Base-by-base conservation (phyloP, 2,797 vertebrate species). In the Argya squamiceps region DNA sequence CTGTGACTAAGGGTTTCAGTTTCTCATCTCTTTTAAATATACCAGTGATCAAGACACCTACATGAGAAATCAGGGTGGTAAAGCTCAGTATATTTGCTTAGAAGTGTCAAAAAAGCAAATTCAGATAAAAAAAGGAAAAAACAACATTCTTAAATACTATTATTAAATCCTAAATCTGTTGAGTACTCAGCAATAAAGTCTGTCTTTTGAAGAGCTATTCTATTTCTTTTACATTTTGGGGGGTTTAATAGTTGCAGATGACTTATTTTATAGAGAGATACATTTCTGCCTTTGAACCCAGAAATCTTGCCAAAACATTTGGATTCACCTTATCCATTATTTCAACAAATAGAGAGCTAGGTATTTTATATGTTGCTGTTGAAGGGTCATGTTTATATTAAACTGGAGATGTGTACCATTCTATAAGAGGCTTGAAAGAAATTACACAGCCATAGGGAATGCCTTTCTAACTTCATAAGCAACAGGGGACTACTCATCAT, bases 241-340 rank as follows among this genome's bases (percentile, higher is more conserved):
- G 79, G 20, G 9, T 16, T 13, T 74, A 85, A 82, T 70, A 64
- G 11, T 56, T 86, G 23, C 27, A 88, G 50, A 69, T 75, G n/a
- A 86, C n/a, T 84, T 76, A 67, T 91, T 93, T 96, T 64, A 77
- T 50, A 18, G 15, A 41, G 32, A 86, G 95, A 95, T 20, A 68
- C 6, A 23, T 67, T 92, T 93, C 52, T 84, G 13, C 80, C 55
- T 89, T 56, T 91, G 88, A 92, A 92, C 14, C 10, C 29, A 93
- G 89, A 91, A 89, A 82, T 80, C 75, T 86, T 93, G 55, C 65
- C 50, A 90, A 91, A 95, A 94, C 22, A 94, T 91, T 96, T 96
- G 46, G 69, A 85, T 85, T 96, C 80, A 92, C 52, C 67, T 93
- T 92, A 86, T 86, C 62, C 71, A 84, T 86, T 95, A 93, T 86